phyloP scores from a whole-genome alignment of 2,888 invertebrate species.

The Ophion ellenae region DNA sequence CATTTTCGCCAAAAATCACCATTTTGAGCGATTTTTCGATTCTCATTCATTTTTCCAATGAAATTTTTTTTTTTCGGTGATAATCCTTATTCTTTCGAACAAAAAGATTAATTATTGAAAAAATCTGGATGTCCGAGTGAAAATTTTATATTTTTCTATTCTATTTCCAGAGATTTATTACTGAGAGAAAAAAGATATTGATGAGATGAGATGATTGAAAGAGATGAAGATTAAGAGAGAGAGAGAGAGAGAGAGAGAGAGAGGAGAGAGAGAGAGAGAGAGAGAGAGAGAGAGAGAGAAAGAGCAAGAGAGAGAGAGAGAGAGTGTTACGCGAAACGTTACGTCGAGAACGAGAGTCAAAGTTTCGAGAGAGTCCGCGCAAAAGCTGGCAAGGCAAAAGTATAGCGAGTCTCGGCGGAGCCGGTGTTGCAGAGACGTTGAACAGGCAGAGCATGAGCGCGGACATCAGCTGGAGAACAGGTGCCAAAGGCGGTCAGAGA shows the following conservation, averaged over 20 bases:
- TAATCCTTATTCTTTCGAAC: too few relatives aligned
- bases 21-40: too few relatives aligned
- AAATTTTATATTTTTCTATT: too few relatives aligned
- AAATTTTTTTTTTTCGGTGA: too few relatives aligned
- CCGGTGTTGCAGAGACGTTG: conserved; percentile 62
- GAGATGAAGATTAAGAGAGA: neutral
- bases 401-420: conserved; percentile 40
- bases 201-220: conserved; percentile 37
- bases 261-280: neutral
- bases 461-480: conserved; percentile 83
- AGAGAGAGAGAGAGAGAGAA: conserved; percentile 23
- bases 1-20: too few relatives aligned
- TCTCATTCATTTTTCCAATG: too few relatives aligned
- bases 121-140: too few relatives aligned
- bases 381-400: conserved; percentile 28
- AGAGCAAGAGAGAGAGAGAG: neutral
- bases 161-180: too few relatives aligned
- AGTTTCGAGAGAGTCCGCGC: neutral
- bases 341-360: conserved; percentile 13
- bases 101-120: too few relatives aligned
- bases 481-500: conserved; percentile 77
- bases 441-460: conserved; percentile 51
- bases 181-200: too few relatives aligned
- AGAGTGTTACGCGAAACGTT: too few relatives aligned
- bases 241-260: conserved; percentile 22